Base-by-base conservation (phyloP, 1,140 invertebrate genomes). In the Amyelois transitella region DNA sequence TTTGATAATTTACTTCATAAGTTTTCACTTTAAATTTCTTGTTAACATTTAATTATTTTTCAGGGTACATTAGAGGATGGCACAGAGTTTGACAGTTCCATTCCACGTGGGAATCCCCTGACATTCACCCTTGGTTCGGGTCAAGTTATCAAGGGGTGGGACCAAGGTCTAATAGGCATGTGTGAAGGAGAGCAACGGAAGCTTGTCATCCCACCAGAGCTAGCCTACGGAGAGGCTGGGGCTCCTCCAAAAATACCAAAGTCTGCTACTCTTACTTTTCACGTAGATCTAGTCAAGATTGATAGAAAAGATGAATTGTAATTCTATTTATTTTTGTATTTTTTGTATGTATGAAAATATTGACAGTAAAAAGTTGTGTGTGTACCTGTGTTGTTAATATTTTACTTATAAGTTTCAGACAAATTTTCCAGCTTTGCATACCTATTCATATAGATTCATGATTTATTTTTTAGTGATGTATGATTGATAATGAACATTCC, bases 101-200 rank as follows among this genome's bases (percentile, higher is more conserved):
- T 93, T 63, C 89, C 90, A 24, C 88, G 94, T 51, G 91, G 91
- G 18, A 90, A 94, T 58, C 94, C 95, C 4, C 91, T 97, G 24
- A 92, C 92, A 10, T 96, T 96, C 68, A 95, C 93, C 6, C 82
- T 96, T 25, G 94, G 94, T 18, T 89, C 91, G 38, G 94, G 94
- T 1, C 95, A 96, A 88, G 95, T 97, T 6, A 95, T 95, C 55
- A 93, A 93, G 81, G 94, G 94, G 52, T 96, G 95, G 95, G 95
- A 97, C 66, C 94, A 96, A 88, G 95, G 96, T 17, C 88, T 97
- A 5, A 89, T 96, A 44, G 94, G 93, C 48, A 96, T 96, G 94
- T 96, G 95, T 90, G 94, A 93, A 79, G 94, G 95, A 43, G 95
- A 97, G 85, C 93, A 94, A 76, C 90, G 95, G 51, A 96, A 95